Base-by-base conservation (phyloP, 2,888 invertebrate species). In the Eristalinus aeneus region DNA sequence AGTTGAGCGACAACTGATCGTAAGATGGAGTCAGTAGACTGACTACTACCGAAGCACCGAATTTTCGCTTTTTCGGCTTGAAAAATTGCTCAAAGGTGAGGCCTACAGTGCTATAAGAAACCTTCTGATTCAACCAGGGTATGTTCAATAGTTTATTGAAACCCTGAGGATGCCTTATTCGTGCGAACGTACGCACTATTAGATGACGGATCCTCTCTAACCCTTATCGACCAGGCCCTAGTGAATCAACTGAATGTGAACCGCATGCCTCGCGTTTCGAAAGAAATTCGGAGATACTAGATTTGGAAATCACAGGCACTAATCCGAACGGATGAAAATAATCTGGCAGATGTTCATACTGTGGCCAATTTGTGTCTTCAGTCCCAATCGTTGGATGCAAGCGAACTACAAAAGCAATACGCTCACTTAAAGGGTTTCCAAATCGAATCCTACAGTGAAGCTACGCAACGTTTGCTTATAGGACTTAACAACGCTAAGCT, bases 11-110 rank as follows among this genome's bases (percentile, higher is more conserved):
- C 27, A 27, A 27, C 27, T 27, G 5, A n/a, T n/a, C n/a, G n/a
- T n/a, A n/a, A n/a, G n/a, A n/a, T n/a, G n/a, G n/a, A n/a, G n/a
- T n/a, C n/a, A n/a, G n/a, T n/a, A n/a, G n/a, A n/a, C 27, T 22
- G 46, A 46, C 39, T 67, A 31, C 32, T n/a, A 67, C 12, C 23
- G 54, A 8, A 54, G 22, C 11, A 67, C 67, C 16, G 31, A 54
- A 6, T 46, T 67, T 16, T 60, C 32, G 12, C 39, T 72, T 22
- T 11, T 72, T 8, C 58, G 72, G 61, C 56, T 72, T 27, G 61
- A 72, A 56, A 58, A 23, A n/a, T 34, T 27, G n/a, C 56, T 72
- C 16, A 72, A 27, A 27, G 27, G 27, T 5, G 27, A 27, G 27
- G 27, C 5, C 27, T 5, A 27, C 5, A 27, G 5, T 27, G 27